These are phyloP conservation scores for Scolopax rusticola DNA, from an alignment of 2,797 vertebrate genomes.

Conservation along the genomic window DNA sequence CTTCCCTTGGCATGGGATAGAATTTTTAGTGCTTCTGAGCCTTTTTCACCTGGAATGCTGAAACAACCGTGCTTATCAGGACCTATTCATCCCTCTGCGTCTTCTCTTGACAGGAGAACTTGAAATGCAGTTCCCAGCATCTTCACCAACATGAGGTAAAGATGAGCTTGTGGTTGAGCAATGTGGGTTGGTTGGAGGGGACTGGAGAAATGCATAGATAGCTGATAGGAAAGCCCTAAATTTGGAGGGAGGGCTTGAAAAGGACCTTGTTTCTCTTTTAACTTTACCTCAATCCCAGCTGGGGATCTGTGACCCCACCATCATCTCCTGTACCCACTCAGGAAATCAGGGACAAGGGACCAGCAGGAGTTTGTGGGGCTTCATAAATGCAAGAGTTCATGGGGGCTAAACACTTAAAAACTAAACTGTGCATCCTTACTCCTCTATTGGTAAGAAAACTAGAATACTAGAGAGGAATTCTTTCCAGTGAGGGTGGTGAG, in stretches of 20 bases:
- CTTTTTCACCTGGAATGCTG: background rate
- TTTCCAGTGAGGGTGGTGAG: too few species aligned
- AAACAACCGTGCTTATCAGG: background rate
- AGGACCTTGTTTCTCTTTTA: accelerated
- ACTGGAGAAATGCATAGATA: background rate
- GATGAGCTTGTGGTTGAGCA: background rate
- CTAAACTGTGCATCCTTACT: background rate
- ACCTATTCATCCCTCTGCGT: background rate
- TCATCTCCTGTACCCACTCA: background rate
- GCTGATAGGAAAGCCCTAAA: background rate
- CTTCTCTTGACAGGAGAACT: background rate
- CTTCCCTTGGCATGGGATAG: background rate
- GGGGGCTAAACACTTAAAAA: background rate
- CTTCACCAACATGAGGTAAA: accelerated
- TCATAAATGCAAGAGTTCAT: background rate
- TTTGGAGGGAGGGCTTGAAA: background rate
- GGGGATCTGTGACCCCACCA: background rate
- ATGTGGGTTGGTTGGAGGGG: accelerated
- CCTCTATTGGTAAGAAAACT: background rate
- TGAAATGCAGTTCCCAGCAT: background rate
- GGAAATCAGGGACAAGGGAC: background rate
- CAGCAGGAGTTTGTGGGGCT: background rate
- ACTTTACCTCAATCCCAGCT: accelerated
- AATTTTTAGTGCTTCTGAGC: background rate
- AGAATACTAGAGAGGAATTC: too few species aligned